Base-by-base conservation (phyloP, 2,888 invertebrate species). In the Cheilosia urbana region DNA sequence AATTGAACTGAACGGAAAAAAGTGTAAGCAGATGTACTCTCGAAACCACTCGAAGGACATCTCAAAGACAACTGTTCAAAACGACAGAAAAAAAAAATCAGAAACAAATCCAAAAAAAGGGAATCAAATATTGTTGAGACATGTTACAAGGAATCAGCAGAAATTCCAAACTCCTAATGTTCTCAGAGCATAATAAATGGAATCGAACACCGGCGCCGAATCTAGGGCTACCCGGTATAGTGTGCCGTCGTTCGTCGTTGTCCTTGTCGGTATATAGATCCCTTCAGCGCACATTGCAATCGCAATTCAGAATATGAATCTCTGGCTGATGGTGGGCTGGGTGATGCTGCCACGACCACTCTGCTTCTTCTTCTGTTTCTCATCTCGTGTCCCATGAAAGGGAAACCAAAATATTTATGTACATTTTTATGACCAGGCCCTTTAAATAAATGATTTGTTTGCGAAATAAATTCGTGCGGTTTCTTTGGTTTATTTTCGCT, bases 391-490 rank as follows among this genome's bases (percentile, higher is more conserved):
- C 85, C 81, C 85, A 77, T 73, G 85, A 85, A 85, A 85, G 85
- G 81, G 85, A 87, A 87, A 87, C 77, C 87, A 87, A 82, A 82
- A 87, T 87, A 87, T 87, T 87, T 82, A 87, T 82, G 87, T 87
- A 78, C 87, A 87, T 87, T 87, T 87, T 87, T 87, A 87, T 87
- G 87, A 87, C 77, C 82, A 69, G 60, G 87, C 27, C 87, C 87
- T 87, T 87, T 82, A 82, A 87, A 87, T 87, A 87, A 87, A 87
- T 82, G 77, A 87, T 87, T 81, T 87, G 82, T 87, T 87, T 85
- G 85, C 81, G 81, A 85, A 85, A 85, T 85, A 85, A 85, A 85
- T 81, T 85, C 85, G 85, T 85, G 85, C 81, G 85, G 85, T 85
- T 85, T 85, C 76, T 76, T 85, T 85, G 75, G 71, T 80, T 85